phyloP scores from a whole-genome alignment of 2,888 invertebrate species.

The Operophtera brumata region DNA sequence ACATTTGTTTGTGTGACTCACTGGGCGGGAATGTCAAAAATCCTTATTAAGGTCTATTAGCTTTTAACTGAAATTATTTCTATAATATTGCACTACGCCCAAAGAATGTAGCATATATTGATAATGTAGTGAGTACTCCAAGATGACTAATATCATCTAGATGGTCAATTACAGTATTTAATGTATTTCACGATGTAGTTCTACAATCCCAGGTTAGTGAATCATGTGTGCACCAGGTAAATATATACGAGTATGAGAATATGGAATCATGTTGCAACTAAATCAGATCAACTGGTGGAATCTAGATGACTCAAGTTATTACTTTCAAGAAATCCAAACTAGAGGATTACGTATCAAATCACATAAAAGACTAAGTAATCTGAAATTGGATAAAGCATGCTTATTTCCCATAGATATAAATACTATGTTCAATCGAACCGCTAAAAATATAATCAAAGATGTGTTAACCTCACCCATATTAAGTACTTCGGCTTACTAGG shows the following conservation, averaged over 20 bases:
- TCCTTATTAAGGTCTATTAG: slow-evolving; percentile 46
- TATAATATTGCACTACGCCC: slow-evolving; percentile 50
- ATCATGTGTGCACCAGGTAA: neutral
- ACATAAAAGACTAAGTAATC: neutral
- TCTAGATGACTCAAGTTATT: neutral
- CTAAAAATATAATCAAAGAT: slow-evolving; percentile 15
- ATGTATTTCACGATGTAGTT: slow-evolving; percentile 12
- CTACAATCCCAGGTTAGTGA: neutral
- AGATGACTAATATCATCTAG: slow-evolving; percentile 32
- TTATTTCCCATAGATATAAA: neutral
- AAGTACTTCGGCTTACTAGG: slow-evolving; percentile 27
- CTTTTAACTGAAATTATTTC: slow-evolving; percentile 59
- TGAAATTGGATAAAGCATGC: neutral
- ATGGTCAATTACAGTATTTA: slow-evolving; percentile 11
- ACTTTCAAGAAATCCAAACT: no score
- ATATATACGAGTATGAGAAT: neutral
- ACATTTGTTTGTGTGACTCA: slow-evolving; percentile 56
- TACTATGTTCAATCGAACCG: slow-evolving; percentile 11
- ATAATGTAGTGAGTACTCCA: slow-evolving; percentile 37
- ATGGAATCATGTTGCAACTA: neutral
- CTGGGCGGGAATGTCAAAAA: slow-evolving; percentile 47
- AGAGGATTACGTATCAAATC: no score
- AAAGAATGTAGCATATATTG: slow-evolving; percentile 52
- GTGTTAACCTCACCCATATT: slow-evolving; percentile 33
- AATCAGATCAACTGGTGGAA: neutral